A percentile compares a stretch with the other conserved stretches of the same genome.
Conservation (phyloP, 2,113 vertebrate species). For the Tylochromis polylepis region DNA sequence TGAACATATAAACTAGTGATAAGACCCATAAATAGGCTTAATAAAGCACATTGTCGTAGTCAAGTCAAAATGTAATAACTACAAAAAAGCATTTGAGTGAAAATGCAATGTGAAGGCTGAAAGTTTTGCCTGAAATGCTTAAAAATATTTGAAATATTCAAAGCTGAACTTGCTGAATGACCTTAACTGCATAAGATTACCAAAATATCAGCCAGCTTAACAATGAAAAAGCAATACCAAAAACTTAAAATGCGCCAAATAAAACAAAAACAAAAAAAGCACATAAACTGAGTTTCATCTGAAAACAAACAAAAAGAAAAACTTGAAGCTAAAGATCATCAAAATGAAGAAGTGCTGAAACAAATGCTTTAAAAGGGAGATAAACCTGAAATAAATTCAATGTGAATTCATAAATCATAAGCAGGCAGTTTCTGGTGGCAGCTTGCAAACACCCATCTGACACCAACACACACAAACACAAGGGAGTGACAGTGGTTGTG, state of each 20-base stretch:
- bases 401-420: background rate
- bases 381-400: background rate
- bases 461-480: too few species aligned
- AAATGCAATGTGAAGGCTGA: background rate
- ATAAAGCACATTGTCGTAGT: background rate
- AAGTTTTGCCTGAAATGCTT: background rate
- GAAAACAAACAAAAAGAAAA: too few species aligned
- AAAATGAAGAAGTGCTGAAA: fast-evolving
- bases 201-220: fast-evolving
- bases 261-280: background rate
- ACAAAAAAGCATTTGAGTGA: too few species aligned
- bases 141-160: background rate
- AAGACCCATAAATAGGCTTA: background rate
- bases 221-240: background rate
- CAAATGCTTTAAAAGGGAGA: background rate
- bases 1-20: background rate
- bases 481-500: too few species aligned
- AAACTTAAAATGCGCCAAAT: background rate
- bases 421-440: too few species aligned
- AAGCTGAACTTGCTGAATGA: fast-evolving
- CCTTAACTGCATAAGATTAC: fast-evolving
- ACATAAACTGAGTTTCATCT: background rate
- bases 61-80: too few species aligned
- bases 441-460: too few species aligned
- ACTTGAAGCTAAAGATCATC: fast-evolving